Conservation (phyloP, 2,113 vertebrate species). For the Neopipo cinnamomea region DNA sequence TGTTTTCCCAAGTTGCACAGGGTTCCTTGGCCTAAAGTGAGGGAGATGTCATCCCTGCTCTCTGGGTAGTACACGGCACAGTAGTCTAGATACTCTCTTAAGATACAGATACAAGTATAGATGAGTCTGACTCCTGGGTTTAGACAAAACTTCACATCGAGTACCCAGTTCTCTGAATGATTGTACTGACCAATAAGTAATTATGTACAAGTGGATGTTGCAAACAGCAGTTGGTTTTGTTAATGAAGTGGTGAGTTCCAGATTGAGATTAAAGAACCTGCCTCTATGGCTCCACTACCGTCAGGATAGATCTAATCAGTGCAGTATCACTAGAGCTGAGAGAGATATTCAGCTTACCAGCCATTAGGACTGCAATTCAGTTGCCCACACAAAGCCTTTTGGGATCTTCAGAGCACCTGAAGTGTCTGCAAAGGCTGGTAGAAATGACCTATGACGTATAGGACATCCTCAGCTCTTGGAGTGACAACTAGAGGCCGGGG, state of each 20-base stretch:
- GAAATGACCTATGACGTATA: background rate
- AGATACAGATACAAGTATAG: background rate
- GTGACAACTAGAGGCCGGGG: background rate
- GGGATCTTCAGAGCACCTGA: background rate
- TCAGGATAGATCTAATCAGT: background rate
- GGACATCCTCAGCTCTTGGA: background rate
- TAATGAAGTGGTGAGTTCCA: background rate
- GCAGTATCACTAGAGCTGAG: background rate
- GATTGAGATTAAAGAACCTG: background rate
- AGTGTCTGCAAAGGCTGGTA: background rate
- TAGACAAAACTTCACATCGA: background rate
- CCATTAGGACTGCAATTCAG: background rate
- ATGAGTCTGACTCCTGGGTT: background rate
- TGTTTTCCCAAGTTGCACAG: background rate
- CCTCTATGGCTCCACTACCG: background rate
- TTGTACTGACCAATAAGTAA: background rate
- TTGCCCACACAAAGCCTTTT: background rate
- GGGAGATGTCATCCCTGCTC: background rate
- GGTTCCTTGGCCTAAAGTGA: background rate
- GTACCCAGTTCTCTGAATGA: background rate
- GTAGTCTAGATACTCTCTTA: background rate
- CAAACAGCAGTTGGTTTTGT: background rate
- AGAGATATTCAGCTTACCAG: background rate
- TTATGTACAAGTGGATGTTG: background rate
- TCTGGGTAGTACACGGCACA: too few relatives aligned